These are phyloP conservation scores for Latrodectus geometricus DNA, from an alignment of 1,140 invertebrate genomes.

Conservation along the genomic window DNA sequence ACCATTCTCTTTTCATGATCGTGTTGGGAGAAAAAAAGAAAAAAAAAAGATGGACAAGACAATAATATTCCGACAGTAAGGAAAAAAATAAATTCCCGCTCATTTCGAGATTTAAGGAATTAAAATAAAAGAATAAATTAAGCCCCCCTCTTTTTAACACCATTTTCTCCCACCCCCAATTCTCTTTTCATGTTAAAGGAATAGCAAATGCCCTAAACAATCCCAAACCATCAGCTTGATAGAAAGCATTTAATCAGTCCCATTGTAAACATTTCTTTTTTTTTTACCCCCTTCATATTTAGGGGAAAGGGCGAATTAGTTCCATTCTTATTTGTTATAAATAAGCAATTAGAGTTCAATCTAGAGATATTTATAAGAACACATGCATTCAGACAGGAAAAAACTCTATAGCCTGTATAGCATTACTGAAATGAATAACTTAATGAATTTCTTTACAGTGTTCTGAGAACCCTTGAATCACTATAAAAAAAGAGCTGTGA, in stretches of 20 bases:
- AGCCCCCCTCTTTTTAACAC: neutral
- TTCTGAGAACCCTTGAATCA: neutral
- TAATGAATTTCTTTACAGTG: neutral
- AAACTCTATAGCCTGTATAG: conserved; percentile 10
- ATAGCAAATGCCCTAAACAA: conserved; percentile 6
- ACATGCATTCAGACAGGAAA: neutral
- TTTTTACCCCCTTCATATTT: neutral
- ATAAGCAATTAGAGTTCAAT: conserved; percentile 36
- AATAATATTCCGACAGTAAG: neutral
- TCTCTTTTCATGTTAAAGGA: conserved; percentile 7
- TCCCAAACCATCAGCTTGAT: conserved; percentile 18
- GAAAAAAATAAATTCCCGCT: conserved; percentile 1
- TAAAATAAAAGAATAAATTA: conserved; percentile 53
- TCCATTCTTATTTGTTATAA: conserved; percentile 21
- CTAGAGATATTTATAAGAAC: neutral
- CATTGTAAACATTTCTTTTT: conserved; percentile 20
- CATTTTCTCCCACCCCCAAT: neutral
- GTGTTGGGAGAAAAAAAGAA: neutral
- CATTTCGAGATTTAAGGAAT: conserved; percentile 33
- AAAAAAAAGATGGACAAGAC: conserved; percentile 29
- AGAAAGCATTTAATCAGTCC: conserved; percentile 47
- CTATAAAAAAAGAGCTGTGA: neutral
- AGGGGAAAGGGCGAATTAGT: conserved; percentile 7
- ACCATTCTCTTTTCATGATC: conserved; percentile 29
- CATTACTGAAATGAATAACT: neutral